Conservation (phyloP, 2,113 vertebrate species). For the Callionymus lyra region DNA sequence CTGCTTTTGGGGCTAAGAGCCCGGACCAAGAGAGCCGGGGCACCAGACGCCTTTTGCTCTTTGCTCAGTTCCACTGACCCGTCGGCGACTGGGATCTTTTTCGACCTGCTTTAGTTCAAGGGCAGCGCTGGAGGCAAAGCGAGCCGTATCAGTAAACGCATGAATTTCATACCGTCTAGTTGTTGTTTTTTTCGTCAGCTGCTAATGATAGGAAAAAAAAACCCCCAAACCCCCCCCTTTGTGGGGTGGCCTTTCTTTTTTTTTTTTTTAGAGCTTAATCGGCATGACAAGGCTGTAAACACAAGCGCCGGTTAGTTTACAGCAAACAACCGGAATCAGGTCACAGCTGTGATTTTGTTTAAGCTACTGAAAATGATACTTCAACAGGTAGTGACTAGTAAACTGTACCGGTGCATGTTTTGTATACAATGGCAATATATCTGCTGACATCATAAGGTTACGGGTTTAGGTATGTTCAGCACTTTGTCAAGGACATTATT, state of each 20-base stretch:
- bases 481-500: too few species aligned
- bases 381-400: too few species aligned
- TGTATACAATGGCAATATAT: too few species aligned
- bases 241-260: constrained; percentile 22
- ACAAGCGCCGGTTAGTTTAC: constrained; percentile 26
- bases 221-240: constrained; percentile 27
- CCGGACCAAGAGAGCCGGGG: constrained; percentile 1
- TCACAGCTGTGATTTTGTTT: constrained; percentile 21
- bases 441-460: too few species aligned
- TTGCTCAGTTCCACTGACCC: constrained; percentile 11
- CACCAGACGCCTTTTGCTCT: constrained; percentile 41
- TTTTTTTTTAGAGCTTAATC: constrained; percentile 4
- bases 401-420: too few species aligned
- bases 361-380: constrained; percentile 1
- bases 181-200: constrained; percentile 6
- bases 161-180: too few species aligned
- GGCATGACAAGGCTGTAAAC: constrained; percentile 25
- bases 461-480: too few species aligned
- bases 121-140: neutral
- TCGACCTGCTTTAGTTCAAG: constrained; percentile 3
- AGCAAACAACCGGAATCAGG: constrained; percentile 9
- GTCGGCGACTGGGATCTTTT: constrained; percentile 11
- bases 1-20: constrained; percentile 29
- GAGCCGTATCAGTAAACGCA: constrained; percentile 1
- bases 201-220: constrained; percentile 21